phyloP scores from a whole-genome alignment of 2,113 vertebrate genomes.

The Platysteira castanea region DNA sequence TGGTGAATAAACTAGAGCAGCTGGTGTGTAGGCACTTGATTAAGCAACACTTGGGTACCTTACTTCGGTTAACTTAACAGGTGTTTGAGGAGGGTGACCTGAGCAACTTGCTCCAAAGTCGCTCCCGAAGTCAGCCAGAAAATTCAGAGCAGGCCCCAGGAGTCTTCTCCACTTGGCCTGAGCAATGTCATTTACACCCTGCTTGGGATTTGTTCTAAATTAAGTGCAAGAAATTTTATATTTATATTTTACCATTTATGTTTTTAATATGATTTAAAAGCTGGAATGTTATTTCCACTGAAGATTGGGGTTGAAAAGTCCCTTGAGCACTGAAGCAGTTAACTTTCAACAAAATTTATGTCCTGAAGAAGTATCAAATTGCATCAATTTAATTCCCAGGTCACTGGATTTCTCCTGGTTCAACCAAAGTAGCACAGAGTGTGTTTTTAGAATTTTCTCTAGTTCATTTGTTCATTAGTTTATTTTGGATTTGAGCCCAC shows the following conservation, averaged over 20 bases:
- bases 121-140: background rate
- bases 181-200: background rate
- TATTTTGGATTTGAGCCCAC: background rate
- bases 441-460: slow-evolving; percentile 14
- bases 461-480: background rate
- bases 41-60: accelerated
- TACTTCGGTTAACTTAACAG: no score
- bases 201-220: background rate
- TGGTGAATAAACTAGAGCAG: background rate
- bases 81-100: background rate
- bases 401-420: slow-evolving; percentile 16
- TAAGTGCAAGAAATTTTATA: background rate
- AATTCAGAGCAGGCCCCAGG: slow-evolving; percentile 1
- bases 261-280: slow-evolving; percentile 32
- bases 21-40: background rate
- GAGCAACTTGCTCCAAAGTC: background rate
- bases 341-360: background rate
- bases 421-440: background rate
- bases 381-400: slow-evolving; percentile 31
- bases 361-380: background rate
- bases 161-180: background rate
- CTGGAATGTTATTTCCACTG: background rate
- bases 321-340: slow-evolving; percentile 3
- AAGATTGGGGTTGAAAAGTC: background rate
- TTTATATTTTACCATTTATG: slow-evolving; percentile 20